Percentiles rank a stretch among this genome's conserved stretches.
These are phyloP conservation scores for Zaprionus gabonicus DNA, from an alignment of 1,140 invertebrate genomes.

Conservation along the genomic window DNA sequence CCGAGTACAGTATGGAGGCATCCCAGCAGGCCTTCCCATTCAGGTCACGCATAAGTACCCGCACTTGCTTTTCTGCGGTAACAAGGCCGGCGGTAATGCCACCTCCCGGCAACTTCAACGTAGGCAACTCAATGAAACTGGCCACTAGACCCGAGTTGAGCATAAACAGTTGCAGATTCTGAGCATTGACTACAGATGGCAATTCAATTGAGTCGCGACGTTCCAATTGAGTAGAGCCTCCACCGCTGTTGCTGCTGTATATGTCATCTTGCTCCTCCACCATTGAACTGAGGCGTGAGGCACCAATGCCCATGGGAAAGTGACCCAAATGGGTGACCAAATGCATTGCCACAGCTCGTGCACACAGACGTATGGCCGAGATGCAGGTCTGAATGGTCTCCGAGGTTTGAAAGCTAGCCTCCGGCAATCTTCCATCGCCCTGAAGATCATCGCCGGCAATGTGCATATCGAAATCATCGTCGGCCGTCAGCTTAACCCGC, in stretches of 20 bases:
- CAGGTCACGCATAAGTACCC: slow-evolving; percentile 95
- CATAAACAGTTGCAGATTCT: slow-evolving; percentile 95
- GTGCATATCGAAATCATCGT: slow-evolving; percentile 90
- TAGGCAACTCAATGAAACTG: slow-evolving; percentile 96
- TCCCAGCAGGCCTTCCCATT: slow-evolving; percentile 99
- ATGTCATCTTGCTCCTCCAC: slow-evolving; percentile 97
- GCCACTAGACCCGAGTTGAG: slow-evolving; percentile 93
- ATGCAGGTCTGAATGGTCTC: slow-evolving; percentile 85
- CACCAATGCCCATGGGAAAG: slow-evolving; percentile 95
- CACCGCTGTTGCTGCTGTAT: slow-evolving; percentile 6
- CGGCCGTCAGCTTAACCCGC: slow-evolving; percentile 77
- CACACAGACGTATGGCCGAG: slow-evolving; percentile 87
- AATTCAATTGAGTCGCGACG: slow-evolving; percentile 75
- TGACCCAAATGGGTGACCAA: slow-evolving; percentile 94
- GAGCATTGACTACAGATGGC: slow-evolving; percentile 87
- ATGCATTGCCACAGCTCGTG: slow-evolving; percentile 91
- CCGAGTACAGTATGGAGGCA: slow-evolving; percentile 94
- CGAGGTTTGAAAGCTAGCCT: slow-evolving; percentile 81
- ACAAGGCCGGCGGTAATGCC: slow-evolving; percentile 91
- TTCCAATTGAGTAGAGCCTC: slow-evolving; percentile 39
- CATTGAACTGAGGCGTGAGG: slow-evolving; percentile 89
- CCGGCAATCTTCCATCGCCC: slow-evolving; percentile 76
- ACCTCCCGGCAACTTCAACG: slow-evolving; percentile 92
- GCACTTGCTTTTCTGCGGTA: slow-evolving; percentile 89
- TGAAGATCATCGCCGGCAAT: slow-evolving; percentile 89